These are phyloP conservation scores for Eupithecia pulchellata DNA, from an alignment of 2,888 invertebrate species.

Conservation along the genomic window DNA sequence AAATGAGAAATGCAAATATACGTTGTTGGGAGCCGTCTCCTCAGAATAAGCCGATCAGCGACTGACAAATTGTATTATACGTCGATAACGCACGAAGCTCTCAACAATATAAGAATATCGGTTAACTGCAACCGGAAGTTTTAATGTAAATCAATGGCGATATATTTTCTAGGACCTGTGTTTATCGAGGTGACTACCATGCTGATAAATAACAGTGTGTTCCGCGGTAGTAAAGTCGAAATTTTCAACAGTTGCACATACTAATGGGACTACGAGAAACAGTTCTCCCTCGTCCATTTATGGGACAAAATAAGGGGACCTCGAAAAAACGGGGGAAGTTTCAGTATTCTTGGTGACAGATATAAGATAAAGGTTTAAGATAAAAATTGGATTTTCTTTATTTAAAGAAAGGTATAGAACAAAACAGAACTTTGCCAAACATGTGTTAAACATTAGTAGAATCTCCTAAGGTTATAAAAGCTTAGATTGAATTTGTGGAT, in stretches of 20 bases:
- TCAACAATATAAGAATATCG: constrained; percentile 46
- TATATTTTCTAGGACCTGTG: too few relatives aligned
- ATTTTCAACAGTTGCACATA: too few relatives aligned
- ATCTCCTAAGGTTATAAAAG: background rate
- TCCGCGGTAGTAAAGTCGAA: too few relatives aligned
- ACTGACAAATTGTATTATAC: constrained; percentile 74
- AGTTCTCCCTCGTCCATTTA: too few relatives aligned
- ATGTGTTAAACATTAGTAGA: background rate
- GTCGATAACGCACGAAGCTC: constrained; percentile 62
- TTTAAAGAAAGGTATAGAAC: background rate
- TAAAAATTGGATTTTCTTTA: too few relatives aligned
- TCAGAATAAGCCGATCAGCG: constrained; percentile 73
- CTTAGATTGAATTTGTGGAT: constrained; percentile 43
- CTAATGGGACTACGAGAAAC: too few relatives aligned
- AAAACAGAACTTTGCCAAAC: background rate
- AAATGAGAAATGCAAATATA: constrained; percentile 84
- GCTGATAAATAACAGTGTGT: too few relatives aligned
- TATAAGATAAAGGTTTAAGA: too few relatives aligned
- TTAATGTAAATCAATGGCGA: too few relatives aligned
- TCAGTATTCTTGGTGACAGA: background rate
- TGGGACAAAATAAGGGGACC: too few relatives aligned
- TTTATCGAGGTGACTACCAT: too few relatives aligned
- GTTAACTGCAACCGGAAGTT: background rate
- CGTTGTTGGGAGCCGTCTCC: constrained; percentile 68
- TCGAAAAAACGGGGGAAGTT: too few relatives aligned